Evolutionary conservation across 2,888 invertebrate genomes (phyloP).

Genomic region (Heliothis peltigera): DNA sequence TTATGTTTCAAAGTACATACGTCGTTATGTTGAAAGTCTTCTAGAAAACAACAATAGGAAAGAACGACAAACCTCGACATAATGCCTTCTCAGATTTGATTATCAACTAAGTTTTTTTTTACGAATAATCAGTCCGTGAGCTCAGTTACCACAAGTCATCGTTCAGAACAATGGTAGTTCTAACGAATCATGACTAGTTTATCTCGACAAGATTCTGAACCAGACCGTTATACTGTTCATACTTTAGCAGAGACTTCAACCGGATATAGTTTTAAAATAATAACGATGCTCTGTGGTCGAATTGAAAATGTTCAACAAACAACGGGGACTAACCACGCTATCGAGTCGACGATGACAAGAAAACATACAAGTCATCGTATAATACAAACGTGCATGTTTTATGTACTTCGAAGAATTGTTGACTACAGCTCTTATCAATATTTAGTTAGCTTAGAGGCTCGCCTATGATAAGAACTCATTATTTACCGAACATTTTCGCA

Average conservation of each 20-base stretch:
- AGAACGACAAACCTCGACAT: not conserved
- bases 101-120: not conserved
- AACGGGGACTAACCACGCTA: conserved; percentile 23
- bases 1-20: too few species aligned
- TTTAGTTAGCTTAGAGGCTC: conserved; percentile 20
- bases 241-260: not conserved
- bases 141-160: conserved; percentile 8
- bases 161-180: conserved; percentile 1
- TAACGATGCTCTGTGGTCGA: not conserved
- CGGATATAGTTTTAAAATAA: conserved; percentile 3
- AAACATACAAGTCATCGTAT: conserved; percentile 33
- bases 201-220: conserved; percentile 9
- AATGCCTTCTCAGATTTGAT: conserved; percentile 1
- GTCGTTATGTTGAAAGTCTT: too few species aligned
- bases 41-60: too few species aligned
- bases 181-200: conserved; percentile 15
- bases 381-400: conserved; percentile 12
- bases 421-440: not conserved
- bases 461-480: conserved; percentile 36
- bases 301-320: not conserved
- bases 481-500: conserved; percentile 38
- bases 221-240: conserved; percentile 7
- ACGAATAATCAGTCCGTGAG: not conserved
- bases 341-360: not conserved
- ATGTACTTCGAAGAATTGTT: conserved; percentile 22